Percentiles rank a stretch among this genome's conserved stretches.
Evolutionary conservation across 2,113 vertebrate species (phyloP).

Genomic region (Ivindomyrus marchei): DNA sequence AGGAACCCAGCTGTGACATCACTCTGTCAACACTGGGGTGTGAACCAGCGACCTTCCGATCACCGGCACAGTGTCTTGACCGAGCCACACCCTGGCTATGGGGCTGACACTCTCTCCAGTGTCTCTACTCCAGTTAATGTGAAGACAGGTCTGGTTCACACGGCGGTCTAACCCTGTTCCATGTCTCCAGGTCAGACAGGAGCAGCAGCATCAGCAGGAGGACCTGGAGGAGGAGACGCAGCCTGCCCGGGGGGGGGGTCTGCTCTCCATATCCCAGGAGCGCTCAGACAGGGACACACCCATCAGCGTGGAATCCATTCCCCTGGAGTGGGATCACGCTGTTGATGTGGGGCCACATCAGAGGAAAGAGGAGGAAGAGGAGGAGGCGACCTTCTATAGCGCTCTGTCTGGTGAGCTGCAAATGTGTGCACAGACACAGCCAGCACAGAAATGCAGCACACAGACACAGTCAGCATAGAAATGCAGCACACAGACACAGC

Average conservation of each 20-base stretch:
- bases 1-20: not conserved
- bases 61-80: not conserved
- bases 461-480: constrained; percentile 39
- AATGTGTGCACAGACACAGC: not conserved
- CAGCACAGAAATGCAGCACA: constrained; percentile 51
- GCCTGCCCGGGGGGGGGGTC: constrained; percentile 30
- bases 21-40: not conserved
- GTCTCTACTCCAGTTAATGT: not conserved
- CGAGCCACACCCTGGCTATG: not conserved
- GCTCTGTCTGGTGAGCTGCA: constrained; percentile 73
- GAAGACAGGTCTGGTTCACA: not conserved
- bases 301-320: constrained; percentile 87
- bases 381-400: constrained; percentile 70
- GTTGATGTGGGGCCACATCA: constrained; percentile 87
- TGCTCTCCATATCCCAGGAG: constrained; percentile 62
- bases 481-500: too few species aligned
- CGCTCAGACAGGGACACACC: constrained; percentile 86
- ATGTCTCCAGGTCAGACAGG: constrained; percentile 26
- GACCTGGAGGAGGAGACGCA: constrained; percentile 60
- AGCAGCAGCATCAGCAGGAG: constrained; percentile 50
- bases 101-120: not conserved
- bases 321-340: constrained; percentile 94
- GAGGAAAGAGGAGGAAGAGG: constrained; percentile 63
- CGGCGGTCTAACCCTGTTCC: not conserved
- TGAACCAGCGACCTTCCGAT: not conserved